Evolutionary conservation across 2,113 vertebrate species (phyloP).

Genomic region (Tricholaema leucomelas): DNA sequence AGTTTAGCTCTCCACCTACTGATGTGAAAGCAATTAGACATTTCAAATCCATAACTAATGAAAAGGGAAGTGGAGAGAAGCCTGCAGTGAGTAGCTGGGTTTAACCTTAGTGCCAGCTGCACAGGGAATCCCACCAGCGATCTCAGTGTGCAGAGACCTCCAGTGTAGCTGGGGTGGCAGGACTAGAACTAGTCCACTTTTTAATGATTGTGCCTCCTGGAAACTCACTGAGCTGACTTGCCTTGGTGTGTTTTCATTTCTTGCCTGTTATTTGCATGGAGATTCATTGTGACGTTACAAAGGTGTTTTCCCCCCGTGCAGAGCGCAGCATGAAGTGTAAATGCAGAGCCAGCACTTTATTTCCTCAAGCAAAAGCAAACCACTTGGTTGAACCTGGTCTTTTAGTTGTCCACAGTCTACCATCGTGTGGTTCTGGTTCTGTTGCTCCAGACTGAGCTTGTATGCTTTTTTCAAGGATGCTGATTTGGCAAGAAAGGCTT

Average conservation of each 20-base stretch:
- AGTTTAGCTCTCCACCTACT: neutral
- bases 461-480: constrained; percentile 78
- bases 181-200: neutral
- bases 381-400: neutral
- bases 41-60: neutral
- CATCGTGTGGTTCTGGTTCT: neutral
- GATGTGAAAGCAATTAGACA: neutral
- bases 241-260: neutral
- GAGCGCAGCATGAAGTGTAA: neutral
- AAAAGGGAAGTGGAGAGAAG: neutral
- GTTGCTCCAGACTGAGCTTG: neutral
- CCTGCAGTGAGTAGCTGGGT: neutral
- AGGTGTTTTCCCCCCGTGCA: neutral
- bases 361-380: neutral
- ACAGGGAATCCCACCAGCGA: neutral
- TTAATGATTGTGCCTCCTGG: neutral
- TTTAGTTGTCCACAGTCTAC: neutral
- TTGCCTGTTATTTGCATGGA: neutral
- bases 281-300: neutral
- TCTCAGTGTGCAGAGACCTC: neutral
- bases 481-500: constrained; percentile 78
- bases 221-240: neutral
- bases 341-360: neutral
- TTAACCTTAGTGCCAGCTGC: neutral
- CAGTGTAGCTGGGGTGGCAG: neutral